Evolutionary conservation across 2,797 vertebrate species (phyloP), one percentile per base, ranked within the genome.

Genomic region (Cyclura pinguis): DNA sequence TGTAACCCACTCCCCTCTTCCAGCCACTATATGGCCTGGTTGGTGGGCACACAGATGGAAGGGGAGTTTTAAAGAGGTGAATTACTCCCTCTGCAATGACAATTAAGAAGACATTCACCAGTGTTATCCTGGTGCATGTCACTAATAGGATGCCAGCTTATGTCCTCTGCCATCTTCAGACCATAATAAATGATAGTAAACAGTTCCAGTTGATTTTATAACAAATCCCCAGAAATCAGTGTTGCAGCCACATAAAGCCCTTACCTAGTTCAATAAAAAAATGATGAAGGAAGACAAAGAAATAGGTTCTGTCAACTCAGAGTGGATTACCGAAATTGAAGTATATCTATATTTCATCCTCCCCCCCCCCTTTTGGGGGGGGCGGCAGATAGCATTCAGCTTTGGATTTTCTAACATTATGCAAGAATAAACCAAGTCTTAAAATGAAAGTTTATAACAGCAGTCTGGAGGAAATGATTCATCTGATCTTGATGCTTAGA

Each of bases 381-480:
- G 57, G 3, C 3, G 13, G 4, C 1, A 59, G 16, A 76, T 10
- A n/a, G 29, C 69, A 35, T 73, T 22, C 76, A 87, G 89, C 92
- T 86, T 69, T 92, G 89, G 86, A 64, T 29, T 89, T 42, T 78
- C 57, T 91, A 73, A 72, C n/a, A n/a, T 81, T 81, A 72, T 0
- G 69, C 7, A 35, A 85, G 38, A 89, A 85, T 88, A 92, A 91
- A 92, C 85, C 7, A 92, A 91, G 42, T 29, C 38, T 62, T 84
- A 5, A 87, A 93, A 84, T 93, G 62, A 59, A n/a, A 87, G 13
- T 84, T 86, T 47, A 8, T 64, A 88, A 64, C 80, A 72, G 67
- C 82, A 85, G 90, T 92, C 90, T 91, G 80, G 86, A 92, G 81
- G 9, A 92, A 94, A 92, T 82, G 42, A 89, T 85, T 88, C 47